These are phyloP conservation scores for Sebastes taczanowskii DNA, from an alignment of 2,797 vertebrate genomes.

Conservation along the genomic window DNA sequence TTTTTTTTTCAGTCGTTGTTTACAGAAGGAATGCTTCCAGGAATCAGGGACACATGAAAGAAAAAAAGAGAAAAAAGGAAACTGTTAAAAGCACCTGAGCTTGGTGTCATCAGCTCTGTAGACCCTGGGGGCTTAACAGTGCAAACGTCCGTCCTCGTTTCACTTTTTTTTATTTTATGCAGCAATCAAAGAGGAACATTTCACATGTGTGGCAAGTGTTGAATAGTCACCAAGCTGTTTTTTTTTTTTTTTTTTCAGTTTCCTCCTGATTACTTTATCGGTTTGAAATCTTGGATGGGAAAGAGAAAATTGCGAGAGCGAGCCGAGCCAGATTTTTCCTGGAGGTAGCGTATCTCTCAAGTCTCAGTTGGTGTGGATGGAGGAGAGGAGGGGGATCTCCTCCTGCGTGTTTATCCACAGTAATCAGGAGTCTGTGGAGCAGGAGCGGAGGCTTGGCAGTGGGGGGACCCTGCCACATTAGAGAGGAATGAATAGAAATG, in stretches of 20 bases:
- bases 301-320: conserved; percentile 52
- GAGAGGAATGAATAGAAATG: conserved; percentile 77
- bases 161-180: conserved; percentile 3
- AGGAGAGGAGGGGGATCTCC: conserved; percentile 63
- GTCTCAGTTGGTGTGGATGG: conserved; percentile 76
- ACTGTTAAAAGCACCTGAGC: conserved; percentile 58
- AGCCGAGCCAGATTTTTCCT: conserved; percentile 76
- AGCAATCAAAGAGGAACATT: conserved; percentile 48
- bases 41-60: conserved; percentile 68
- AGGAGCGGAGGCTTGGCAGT: conserved; percentile 75
- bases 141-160: conserved; percentile 21
- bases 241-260: conserved; percentile 54
- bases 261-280: conserved; percentile 75
- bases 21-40: conserved; percentile 74
- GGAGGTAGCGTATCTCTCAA: conserved; percentile 74
- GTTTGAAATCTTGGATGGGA: conserved; percentile 72
- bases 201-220: conserved; percentile 23
- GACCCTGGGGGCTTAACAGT: conserved; percentile 48
- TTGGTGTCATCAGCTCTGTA: conserved; percentile 46
- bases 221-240: conserved; percentile 54
- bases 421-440: conserved; percentile 81
- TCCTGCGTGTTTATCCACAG: conserved; percentile 81
- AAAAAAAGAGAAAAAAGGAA: conserved; percentile 45
- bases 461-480: conserved; percentile 75
- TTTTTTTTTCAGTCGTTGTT: conserved; percentile 44